Conservation (phyloP, 2,888 invertebrate genomes). For the Volucella inanis region DNA sequence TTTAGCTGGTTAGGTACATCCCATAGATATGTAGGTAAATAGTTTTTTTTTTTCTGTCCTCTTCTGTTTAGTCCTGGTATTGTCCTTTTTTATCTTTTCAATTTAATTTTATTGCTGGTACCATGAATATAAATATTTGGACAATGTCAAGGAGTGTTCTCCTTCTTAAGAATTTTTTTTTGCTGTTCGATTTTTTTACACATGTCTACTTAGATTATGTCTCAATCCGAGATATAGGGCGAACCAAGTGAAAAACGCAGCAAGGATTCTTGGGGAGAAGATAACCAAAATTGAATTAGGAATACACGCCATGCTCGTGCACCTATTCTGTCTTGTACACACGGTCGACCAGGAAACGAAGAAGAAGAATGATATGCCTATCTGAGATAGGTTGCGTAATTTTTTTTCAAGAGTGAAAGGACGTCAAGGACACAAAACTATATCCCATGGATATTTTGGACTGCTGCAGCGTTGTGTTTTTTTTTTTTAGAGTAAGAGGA, state of each 20-base stretch:
- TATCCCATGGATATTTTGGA: slow-evolving; percentile 4
- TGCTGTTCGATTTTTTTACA: background rate
- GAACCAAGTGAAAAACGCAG: slow-evolving; percentile 17
- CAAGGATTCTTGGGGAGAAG: slow-evolving; percentile 38
- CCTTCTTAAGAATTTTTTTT: slow-evolving; percentile 13
- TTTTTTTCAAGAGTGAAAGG: slow-evolving; percentile 63
- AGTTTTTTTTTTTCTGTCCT: slow-evolving; percentile 18
- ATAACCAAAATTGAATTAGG: slow-evolving; percentile 71
- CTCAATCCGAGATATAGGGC: slow-evolving; percentile 42
- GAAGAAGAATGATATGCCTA: slow-evolving; percentile 14
- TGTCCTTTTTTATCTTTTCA: slow-evolving; percentile 72
- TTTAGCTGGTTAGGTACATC: slow-evolving; percentile 51
- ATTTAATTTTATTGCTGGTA: slow-evolving; percentile 74
- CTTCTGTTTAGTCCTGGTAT: slow-evolving; percentile 25
- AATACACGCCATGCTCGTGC: slow-evolving; percentile 50
- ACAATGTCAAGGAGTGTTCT: slow-evolving; percentile 61
- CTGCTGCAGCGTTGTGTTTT: too few species aligned
- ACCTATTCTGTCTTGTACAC: background rate
- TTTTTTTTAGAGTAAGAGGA: background rate
- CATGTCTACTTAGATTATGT: slow-evolving; percentile 40
- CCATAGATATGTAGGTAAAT: slow-evolving; percentile 37
- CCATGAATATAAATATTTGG: slow-evolving; percentile 75
- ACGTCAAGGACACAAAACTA: slow-evolving; percentile 35
- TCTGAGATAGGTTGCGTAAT: slow-evolving; percentile 43
- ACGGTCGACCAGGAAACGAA: slow-evolving; percentile 25